phyloP scores from a whole-genome alignment of 2,888 invertebrate species.

The Diploptera punctata region DNA sequence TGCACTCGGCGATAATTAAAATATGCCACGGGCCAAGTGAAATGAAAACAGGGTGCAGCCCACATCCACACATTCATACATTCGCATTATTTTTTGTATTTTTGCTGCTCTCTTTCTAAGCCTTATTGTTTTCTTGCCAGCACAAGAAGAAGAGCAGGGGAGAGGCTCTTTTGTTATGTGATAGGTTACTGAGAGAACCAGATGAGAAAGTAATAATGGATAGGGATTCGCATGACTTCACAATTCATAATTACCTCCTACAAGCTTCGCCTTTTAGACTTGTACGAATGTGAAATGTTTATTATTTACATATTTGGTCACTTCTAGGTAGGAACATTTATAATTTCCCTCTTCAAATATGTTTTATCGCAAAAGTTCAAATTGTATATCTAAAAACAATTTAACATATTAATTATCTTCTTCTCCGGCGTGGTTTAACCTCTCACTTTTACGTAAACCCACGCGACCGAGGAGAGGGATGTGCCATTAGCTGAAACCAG shows the following conservation, averaged over 20 bases:
- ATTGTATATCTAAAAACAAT: too few species aligned
- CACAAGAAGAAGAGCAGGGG: constrained; percentile 20
- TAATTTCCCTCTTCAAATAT: too few species aligned
- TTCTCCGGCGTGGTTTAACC: too few species aligned
- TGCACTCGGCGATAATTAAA: constrained; percentile 41
- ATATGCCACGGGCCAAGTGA: constrained; percentile 39
- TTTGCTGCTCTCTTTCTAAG: constrained; percentile 5
- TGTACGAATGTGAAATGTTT: too few species aligned
- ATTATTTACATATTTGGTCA: too few species aligned
- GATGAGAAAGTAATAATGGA: constrained; percentile 19
- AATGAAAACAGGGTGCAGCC: constrained; percentile 31
- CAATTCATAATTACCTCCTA: constrained; percentile 17
- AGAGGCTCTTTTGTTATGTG: constrained; percentile 29
- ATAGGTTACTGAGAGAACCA: constrained; percentile 26
- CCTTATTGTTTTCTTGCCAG: constrained; percentile 1
- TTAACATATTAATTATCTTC: too few species aligned
- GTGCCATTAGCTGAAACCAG: too few species aligned
- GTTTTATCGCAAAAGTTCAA: too few species aligned
- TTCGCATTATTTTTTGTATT: constrained; percentile 4
- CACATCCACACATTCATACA: constrained; percentile 2
- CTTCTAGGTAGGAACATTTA: too few species aligned
- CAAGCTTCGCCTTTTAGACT: too few species aligned
- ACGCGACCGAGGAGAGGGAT: too few species aligned
- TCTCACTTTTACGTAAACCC: too few species aligned
- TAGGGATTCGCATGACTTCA: constrained; percentile 1